These are phyloP conservation scores for Pantelozetes paolii DNA, from an alignment of 2,888 invertebrate genomes.

Conservation along the genomic window DNA sequence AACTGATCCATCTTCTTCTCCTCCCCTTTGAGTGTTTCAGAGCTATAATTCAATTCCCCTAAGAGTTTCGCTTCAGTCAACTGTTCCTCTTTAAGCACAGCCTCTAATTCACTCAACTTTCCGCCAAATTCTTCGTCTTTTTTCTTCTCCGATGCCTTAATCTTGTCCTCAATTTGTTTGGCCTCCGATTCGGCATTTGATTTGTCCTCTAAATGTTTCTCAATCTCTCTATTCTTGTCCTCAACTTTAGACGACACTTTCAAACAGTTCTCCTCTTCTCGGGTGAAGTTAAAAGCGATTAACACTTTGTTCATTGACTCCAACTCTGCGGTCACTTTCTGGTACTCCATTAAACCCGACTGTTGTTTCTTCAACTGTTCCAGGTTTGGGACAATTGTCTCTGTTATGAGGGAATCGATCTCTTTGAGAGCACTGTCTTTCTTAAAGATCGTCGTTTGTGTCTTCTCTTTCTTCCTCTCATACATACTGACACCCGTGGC, in stretches of 20 bases:
- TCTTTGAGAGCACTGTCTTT: slow-evolving; percentile 86
- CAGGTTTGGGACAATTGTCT: slow-evolving; percentile 86
- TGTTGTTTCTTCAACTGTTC: slow-evolving; percentile 79
- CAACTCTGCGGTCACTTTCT: slow-evolving; percentile 74
- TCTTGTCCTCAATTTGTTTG: slow-evolving; percentile 51
- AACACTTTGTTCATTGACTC: slow-evolving; percentile 72
- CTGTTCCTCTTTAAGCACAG: slow-evolving; percentile 62
- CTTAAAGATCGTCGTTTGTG: slow-evolving; percentile 80
- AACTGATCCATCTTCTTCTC: slow-evolving; percentile 65
- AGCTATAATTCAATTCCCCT: slow-evolving; percentile 62
- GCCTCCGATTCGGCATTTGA: slow-evolving; percentile 59
- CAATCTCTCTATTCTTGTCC: slow-evolving; percentile 32
- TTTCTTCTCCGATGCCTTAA: slow-evolving; percentile 62
- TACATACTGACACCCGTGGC: slow-evolving; percentile 97
- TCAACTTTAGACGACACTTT: slow-evolving; percentile 51
- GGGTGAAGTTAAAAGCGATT: slow-evolving; percentile 67
- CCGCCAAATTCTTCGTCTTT: slow-evolving; percentile 66
- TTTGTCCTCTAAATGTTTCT: slow-evolving; percentile 56
- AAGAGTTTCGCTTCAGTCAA: slow-evolving; percentile 64
- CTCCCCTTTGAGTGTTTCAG: slow-evolving; percentile 64
- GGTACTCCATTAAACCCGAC: slow-evolving; percentile 77
- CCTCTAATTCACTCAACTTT: slow-evolving; percentile 63
- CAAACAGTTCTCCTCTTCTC: slow-evolving; percentile 52
- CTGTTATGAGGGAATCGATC: slow-evolving; percentile 69
- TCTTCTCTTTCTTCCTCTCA: slow-evolving; percentile 81